These are phyloP conservation scores for Drosophila baimaii DNA, from an alignment of 1,140 invertebrate genomes.

Conservation along the genomic window DNA sequence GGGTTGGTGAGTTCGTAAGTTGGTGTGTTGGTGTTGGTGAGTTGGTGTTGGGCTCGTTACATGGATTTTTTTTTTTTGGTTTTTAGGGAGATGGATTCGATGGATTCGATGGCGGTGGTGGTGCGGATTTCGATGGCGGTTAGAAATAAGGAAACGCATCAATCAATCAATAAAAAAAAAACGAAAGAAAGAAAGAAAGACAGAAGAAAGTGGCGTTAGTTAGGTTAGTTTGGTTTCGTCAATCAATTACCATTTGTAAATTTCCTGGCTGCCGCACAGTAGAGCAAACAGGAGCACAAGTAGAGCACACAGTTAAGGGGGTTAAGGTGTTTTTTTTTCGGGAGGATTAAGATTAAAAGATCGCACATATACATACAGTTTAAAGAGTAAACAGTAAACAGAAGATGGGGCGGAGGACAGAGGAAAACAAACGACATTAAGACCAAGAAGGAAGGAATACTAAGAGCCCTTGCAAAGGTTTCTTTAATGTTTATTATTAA, in stretches of 20 bases:
- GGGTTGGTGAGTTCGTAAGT: constrained; percentile 1
- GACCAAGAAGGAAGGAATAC: constrained; percentile 21
- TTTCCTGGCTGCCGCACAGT: constrained; percentile 76
- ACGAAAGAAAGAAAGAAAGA: constrained; percentile 78
- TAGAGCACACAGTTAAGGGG: constrained; percentile 2
- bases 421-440: constrained; percentile 49
- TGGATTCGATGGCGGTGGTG: constrained; percentile 32
- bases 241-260: constrained; percentile 80
- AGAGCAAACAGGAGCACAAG: too few species aligned
- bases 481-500: too few species aligned
- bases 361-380: constrained; percentile 33
- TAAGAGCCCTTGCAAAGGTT: constrained; percentile 17
- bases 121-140: constrained; percentile 43
- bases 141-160: constrained; percentile 53
- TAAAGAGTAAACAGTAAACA: constrained; percentile 31
- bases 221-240: constrained; percentile 61
- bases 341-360: constrained; percentile 19
- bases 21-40: neutral
- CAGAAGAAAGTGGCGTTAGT: constrained; percentile 66
- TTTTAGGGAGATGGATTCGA: constrained; percentile 7
- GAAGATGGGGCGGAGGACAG: constrained; percentile 24
- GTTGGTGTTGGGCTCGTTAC: neutral
- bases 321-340: constrained; percentile 13
- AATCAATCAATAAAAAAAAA: constrained; percentile 44
- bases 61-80: constrained; percentile 1